phyloP scores from a whole-genome alignment of 2,797 vertebrate species.

The Denticeps clupeoides region DNA sequence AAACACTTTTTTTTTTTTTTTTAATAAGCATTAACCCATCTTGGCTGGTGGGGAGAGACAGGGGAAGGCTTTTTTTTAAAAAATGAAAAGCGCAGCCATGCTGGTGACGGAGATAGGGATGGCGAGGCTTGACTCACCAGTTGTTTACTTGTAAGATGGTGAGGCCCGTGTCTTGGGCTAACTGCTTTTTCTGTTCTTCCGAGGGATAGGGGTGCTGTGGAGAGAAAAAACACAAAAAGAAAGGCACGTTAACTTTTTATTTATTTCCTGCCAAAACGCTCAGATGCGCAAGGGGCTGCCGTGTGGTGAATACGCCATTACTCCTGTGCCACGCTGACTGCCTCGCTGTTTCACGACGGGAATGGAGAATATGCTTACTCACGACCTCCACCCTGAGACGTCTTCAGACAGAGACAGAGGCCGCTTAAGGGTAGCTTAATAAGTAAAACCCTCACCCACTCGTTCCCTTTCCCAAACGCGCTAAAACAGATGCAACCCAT shows the following conservation, averaged over 20 bases:
- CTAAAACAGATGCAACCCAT: conserved; percentile 13
- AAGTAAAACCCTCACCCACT: conserved; percentile 38
- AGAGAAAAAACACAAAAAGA: conserved; percentile 6
- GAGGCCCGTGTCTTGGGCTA: conserved; percentile 98
- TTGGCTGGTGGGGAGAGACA: conserved; percentile 37
- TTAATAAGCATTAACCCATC: conserved; percentile 43
- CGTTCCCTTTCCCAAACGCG: conserved; percentile 26
- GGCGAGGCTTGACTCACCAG: conserved; percentile 79
- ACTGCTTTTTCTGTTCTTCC: conserved; percentile 99
- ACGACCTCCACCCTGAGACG: conserved; percentile 45
- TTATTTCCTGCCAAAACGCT: neutral
- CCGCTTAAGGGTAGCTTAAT: conserved; percentile 51
- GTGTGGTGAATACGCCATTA: neutral
- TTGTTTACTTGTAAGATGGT: conserved; percentile 99
- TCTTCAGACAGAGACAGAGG: conserved; percentile 15
- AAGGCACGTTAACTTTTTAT: neutral
- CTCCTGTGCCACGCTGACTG: neutral
- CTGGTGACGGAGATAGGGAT: conserved; percentile 40
- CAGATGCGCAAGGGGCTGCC: neutral
- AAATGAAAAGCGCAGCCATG: conserved; percentile 48
- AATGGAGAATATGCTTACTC: conserved; percentile 41
- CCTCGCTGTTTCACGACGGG: conserved; percentile 34
- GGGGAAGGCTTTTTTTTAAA: conserved; percentile 44
- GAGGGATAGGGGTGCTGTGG: conserved; percentile 96
- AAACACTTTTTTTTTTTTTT: conserved; percentile 57